Conservation (phyloP, 1,140 invertebrate genomes). For the Triops cancriformis region DNA sequence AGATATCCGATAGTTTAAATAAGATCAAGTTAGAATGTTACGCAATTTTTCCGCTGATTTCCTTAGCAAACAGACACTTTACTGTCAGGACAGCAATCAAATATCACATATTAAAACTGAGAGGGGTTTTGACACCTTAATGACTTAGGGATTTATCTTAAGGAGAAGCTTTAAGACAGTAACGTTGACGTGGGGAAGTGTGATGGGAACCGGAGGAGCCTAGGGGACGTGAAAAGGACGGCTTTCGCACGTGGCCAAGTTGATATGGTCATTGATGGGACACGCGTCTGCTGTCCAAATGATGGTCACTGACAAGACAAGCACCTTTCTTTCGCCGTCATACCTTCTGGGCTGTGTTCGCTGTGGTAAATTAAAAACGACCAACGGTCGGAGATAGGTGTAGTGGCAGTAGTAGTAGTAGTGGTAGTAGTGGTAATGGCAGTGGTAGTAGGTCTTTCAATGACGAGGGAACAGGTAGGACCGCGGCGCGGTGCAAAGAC, state of each 20-base stretch:
- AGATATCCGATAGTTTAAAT: not conserved
- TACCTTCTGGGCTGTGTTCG: not conserved
- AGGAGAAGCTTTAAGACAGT: not conserved
- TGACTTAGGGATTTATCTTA: not conserved
- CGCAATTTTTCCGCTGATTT: not conserved
- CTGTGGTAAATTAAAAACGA: not conserved
- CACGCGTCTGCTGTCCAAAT: constrained; percentile 9
- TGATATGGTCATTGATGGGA: constrained; percentile 13
- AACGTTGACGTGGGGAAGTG: not conserved
- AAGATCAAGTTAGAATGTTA: not conserved
- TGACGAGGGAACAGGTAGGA: not conserved
- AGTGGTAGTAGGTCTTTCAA: not conserved
- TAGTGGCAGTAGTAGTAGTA: no score
- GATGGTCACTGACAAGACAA: constrained; percentile 13
- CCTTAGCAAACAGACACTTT: no score
- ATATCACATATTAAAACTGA: no score
- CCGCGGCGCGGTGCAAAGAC: not conserved
- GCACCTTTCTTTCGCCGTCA: not conserved
- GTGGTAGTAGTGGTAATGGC: no score
- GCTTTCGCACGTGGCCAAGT: constrained; percentile 4
- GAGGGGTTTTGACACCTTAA: not conserved
- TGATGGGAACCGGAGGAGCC: not conserved
- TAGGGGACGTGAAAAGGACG: not conserved
- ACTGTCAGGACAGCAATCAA: no score
- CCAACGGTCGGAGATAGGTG: not conserved